Conservation (phyloP, 1,140 invertebrate genomes). For the Pachypsylla venusta region DNA sequence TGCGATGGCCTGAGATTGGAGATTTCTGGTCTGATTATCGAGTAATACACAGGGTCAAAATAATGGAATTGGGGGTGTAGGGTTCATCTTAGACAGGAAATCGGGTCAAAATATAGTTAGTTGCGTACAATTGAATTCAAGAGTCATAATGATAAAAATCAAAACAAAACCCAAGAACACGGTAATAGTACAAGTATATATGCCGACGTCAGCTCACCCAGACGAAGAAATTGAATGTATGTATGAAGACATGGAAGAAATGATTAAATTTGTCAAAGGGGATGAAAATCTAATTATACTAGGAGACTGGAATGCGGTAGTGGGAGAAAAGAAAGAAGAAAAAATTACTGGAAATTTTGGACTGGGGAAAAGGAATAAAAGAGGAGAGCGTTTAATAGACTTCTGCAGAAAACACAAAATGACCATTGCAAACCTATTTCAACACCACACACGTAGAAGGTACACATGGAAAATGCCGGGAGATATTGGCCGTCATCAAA, state of each 20-base stretch:
- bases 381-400: background rate
- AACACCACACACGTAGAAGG: background rate
- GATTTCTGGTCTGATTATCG: conserved; percentile 9
- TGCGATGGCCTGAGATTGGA: background rate
- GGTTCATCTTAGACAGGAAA: background rate
- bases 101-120: background rate
- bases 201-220: background rate
- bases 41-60: background rate
- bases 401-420: no score
- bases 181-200: background rate
- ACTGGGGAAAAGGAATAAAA: background rate
- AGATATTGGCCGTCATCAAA: conserved; percentile 18
- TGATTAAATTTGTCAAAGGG: no score
- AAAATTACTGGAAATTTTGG: background rate
- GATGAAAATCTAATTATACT: background rate
- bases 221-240: background rate
- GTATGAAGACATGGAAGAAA: background rate
- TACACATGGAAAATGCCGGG: conserved; percentile 19
- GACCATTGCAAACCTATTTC: background rate
- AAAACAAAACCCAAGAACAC: background rate
- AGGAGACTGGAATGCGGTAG: background rate
- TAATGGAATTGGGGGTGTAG: conserved; percentile 3
- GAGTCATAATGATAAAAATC: conserved; percentile 9
- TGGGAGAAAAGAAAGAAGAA: background rate
- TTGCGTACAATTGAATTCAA: background rate